These are phyloP conservation scores for Smutsia temminckii DNA, from an alignment of 2,797 vertebrate genomes.

Conservation along the genomic window DNA sequence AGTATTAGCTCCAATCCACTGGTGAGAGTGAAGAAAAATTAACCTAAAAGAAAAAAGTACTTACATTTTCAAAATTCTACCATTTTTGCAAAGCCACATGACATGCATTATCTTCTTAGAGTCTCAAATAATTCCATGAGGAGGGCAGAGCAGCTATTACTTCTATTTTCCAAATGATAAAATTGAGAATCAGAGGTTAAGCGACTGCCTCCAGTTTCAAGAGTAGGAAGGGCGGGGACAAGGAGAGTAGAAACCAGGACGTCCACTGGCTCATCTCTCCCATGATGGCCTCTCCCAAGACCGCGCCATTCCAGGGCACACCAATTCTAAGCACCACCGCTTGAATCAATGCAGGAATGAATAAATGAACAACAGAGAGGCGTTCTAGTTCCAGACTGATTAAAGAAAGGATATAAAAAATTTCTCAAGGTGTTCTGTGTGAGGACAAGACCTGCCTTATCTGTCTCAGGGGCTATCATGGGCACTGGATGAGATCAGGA, in stretches of 20 bases:
- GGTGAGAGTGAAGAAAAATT: background rate
- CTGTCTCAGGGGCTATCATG: background rate
- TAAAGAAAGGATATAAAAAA: background rate
- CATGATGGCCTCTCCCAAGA: background rate
- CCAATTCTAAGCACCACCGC: background rate
- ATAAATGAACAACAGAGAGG: background rate
- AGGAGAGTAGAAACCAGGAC: background rate
- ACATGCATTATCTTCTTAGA: background rate
- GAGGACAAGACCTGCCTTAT: background rate
- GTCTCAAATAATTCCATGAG: background rate
- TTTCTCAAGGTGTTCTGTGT: background rate
- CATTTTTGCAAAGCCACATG: background rate
- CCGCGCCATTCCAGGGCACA: too few relatives aligned
- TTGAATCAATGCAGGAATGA: background rate
- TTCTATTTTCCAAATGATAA: background rate
- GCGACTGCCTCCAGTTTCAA: background rate
- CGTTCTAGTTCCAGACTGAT: background rate
- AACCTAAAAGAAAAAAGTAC: background rate
- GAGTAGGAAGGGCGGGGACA: background rate
- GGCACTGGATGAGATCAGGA: background rate
- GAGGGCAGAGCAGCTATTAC: background rate
- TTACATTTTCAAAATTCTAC: background rate
- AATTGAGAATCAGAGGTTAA: background rate
- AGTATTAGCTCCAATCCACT: background rate
- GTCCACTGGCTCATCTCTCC: background rate